Conservation (phyloP, 2,888 invertebrate species). For the Nysson spinosus region DNA sequence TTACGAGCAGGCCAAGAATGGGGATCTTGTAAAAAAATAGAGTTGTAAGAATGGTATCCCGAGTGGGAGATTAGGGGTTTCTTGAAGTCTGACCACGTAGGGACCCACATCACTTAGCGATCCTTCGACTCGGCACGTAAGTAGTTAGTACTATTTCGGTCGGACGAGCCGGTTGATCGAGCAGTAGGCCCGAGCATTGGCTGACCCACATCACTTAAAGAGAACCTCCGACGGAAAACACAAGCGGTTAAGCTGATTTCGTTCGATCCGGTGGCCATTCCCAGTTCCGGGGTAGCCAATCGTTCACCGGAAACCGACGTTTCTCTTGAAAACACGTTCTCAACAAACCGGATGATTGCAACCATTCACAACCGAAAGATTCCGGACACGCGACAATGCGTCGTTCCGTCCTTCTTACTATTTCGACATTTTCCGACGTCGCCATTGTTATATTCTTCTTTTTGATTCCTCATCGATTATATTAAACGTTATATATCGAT, state of each 20-base stretch:
- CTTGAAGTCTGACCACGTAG: slow-evolving; percentile 86
- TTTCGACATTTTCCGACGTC: too few relatives aligned
- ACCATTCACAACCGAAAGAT: slow-evolving; percentile 11
- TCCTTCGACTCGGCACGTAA: slow-evolving; percentile 91
- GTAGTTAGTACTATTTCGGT: slow-evolving; percentile 70
- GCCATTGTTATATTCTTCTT: too few relatives aligned
- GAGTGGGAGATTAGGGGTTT: slow-evolving; percentile 25
- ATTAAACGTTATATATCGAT: too few relatives aligned
- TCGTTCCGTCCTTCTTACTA: too few relatives aligned
- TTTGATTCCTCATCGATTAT: too few relatives aligned
- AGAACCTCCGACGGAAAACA: slow-evolving; percentile 40
- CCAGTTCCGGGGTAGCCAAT: slow-evolving; percentile 21
- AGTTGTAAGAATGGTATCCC: slow-evolving; percentile 6
- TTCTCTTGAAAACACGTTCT: slow-evolving; percentile 42
- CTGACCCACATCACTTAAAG: slow-evolving; percentile 45
- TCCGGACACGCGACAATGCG: not conserved
- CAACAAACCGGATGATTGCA: slow-evolving; percentile 37
- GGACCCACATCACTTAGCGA: slow-evolving; percentile 93
- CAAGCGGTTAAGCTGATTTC: slow-evolving; percentile 48
- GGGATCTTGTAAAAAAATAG: slow-evolving; percentile 17
- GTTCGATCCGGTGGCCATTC: slow-evolving; percentile 30
- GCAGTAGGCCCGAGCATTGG: slow-evolving; percentile 35
- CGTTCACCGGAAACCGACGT: slow-evolving; percentile 45
- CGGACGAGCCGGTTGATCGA: slow-evolving; percentile 16
- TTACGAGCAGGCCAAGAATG: too few relatives aligned